Evolutionary conservation across 2,113 vertebrate species (phyloP).

Genomic region (Athene cunicularia): DNA sequence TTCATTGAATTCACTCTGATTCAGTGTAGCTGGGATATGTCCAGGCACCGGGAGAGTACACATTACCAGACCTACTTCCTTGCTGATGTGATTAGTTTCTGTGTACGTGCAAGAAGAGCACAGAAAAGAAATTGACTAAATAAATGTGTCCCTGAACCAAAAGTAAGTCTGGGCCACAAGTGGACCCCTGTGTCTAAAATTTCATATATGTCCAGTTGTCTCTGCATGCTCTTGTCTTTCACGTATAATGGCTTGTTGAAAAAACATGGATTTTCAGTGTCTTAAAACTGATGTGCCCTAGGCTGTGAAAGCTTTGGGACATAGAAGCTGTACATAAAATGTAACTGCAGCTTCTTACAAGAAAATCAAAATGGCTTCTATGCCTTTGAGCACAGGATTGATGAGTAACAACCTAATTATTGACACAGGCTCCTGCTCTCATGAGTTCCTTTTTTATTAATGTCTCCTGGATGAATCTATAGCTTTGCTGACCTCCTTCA

Average conservation of each 20-base stretch:
- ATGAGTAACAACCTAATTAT: neutral
- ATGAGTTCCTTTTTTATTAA: neutral
- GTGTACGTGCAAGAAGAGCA: neutral
- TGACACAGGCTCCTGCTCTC: neutral
- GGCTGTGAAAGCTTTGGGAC: neutral
- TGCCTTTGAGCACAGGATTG: neutral
- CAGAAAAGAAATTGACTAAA: neutral
- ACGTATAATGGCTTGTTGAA: neutral
- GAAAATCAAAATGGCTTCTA: neutral
- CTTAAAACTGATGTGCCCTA: neutral
- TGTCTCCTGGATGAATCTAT: neutral
- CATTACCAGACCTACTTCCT: neutral
- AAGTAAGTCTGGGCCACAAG: neutral
- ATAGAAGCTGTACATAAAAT: neutral
- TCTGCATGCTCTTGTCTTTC: neutral
- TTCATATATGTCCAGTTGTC: neutral
- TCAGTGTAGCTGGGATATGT: neutral
- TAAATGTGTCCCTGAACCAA: neutral
- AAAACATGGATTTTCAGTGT: neutral
- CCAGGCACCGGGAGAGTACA: neutral
- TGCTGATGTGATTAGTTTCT: neutral
- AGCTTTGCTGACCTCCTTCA: neutral
- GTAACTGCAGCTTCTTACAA: neutral
- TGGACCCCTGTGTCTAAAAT: neutral
- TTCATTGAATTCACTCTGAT: neutral